Evolutionary conservation across 2,888 invertebrate species (phyloP), one percentile per base, ranked within the genome.

Genomic region (Mythimna impura): DNA sequence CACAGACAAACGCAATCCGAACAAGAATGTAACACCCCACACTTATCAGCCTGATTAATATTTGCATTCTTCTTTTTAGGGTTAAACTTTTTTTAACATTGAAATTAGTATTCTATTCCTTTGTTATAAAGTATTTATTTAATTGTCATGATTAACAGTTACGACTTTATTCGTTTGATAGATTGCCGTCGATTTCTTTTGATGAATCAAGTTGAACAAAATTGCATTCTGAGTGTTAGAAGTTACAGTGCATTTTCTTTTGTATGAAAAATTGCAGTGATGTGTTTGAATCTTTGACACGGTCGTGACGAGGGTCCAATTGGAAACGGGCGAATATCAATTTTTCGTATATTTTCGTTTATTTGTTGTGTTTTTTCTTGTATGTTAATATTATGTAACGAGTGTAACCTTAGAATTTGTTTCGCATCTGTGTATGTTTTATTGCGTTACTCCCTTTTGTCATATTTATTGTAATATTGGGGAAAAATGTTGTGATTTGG

Each of bases 401-500:
- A 87, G 73, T 86, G 88, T 89, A 90, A 92, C 92, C 90, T 91
- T 85, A 79, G 71, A 86, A 93, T 93, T 94, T 78, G 93, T 83
- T 85, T 89, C 94, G 87, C 94, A 94, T 93, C 91, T 94, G 94
- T 91, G 90, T 86, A 60, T 76, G 76, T 84, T 89, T 90, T 91
- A 92, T 93, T 93, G 89, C 82, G 86, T 86, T 85, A 87, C 82
- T 85, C 84, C 82, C 81, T 78, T 85, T 85, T 86, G 87, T 85
- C 85, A 30, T 3, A 22, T 66, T 71, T 85, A 75, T 71, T 79
- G 79, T 66, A 69, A 14, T 66, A 47, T 55, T 61, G 34, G 64
- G 10, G 7, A 50, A 47, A 72, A 68, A 47, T 68, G 47, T 76
- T 70, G 12, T 5, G 14, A 47, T 40, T 25, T 25, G 25, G 25